Conservation (phyloP, 2,113 vertebrate species). For the Apteryx owenii region DNA sequence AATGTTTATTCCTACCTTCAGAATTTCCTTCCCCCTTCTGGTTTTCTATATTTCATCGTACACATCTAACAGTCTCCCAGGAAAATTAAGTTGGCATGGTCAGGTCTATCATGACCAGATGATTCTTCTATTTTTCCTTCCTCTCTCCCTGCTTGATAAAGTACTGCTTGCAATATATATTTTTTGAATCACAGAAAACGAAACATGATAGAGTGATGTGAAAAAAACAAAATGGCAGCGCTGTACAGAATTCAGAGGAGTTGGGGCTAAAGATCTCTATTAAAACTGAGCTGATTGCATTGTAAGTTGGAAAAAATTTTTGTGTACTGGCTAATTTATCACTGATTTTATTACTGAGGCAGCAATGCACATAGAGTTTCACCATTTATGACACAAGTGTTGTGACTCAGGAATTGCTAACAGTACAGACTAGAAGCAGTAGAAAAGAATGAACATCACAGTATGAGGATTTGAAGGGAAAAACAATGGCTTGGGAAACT, state of each 20-base stretch:
- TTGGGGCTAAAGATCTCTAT: background rate
- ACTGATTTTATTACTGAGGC: background rate
- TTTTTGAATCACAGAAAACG: background rate
- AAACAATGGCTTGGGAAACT: background rate
- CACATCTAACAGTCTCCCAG: background rate
- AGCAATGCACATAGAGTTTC: background rate
- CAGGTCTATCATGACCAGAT: background rate
- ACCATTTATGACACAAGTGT: background rate
- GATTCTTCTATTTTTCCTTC: background rate
- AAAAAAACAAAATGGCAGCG: fast-evolving
- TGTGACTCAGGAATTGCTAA: background rate
- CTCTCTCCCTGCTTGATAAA: background rate
- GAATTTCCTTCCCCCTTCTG: background rate
- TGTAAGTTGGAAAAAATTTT: background rate
- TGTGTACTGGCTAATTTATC: background rate
- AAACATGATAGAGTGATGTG: background rate
- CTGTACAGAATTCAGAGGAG: background rate
- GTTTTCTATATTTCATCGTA: background rate
- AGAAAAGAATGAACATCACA: background rate
- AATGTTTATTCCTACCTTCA: background rate
- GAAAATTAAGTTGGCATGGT: background rate
- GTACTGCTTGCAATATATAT: background rate
- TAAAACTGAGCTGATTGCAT: background rate
- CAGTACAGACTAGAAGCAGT: background rate
- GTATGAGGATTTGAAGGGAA: background rate